Conservation (phyloP, 1,140 invertebrate species). For the Scaptomyza graminum region DNA sequence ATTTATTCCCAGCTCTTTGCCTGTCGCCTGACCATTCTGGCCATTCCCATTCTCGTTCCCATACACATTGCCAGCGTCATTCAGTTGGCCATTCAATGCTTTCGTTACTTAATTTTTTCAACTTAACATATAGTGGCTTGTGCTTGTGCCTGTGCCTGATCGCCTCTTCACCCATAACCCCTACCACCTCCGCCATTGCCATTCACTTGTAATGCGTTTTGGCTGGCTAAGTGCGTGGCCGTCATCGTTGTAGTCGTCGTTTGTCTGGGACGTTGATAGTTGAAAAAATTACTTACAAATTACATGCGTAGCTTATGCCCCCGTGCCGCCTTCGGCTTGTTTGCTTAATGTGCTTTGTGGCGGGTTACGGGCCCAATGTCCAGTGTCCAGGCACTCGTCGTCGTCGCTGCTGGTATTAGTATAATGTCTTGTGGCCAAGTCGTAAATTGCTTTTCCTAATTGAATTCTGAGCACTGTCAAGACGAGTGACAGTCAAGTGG, state of each 20-base stretch:
- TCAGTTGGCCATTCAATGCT: slow-evolving; percentile 67
- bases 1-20: slow-evolving; percentile 71
- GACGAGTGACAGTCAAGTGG: slow-evolving; percentile 55
- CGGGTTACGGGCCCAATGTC: slow-evolving; percentile 37
- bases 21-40: slow-evolving; percentile 32
- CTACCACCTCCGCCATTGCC: background rate
- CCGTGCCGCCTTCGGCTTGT: slow-evolving; percentile 70
- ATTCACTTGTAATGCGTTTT: slow-evolving; percentile 53
- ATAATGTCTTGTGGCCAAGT: slow-evolving; percentile 68
- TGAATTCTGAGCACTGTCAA: slow-evolving; percentile 70
- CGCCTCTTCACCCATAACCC: background rate
- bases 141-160: slow-evolving; percentile 35
- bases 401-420: slow-evolving; percentile 56
- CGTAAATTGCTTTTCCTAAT: slow-evolving; percentile 79
- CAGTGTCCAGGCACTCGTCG: slow-evolving; percentile 7
- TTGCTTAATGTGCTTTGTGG: slow-evolving; percentile 70
- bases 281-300: slow-evolving; percentile 82
- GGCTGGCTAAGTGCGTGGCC: slow-evolving; percentile 62
- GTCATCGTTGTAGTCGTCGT: slow-evolving; percentile 50
- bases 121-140: slow-evolving; percentile 63
- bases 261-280: slow-evolving; percentile 71
- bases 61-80: slow-evolving; percentile 53
- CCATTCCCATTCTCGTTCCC: slow-evolving; percentile 43
- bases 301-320: slow-evolving; percentile 80
- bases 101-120: slow-evolving; percentile 78